These are phyloP conservation scores for Drosophila flavopinicola DNA, from an alignment of 2,888 invertebrate species.

Conservation along the genomic window DNA sequence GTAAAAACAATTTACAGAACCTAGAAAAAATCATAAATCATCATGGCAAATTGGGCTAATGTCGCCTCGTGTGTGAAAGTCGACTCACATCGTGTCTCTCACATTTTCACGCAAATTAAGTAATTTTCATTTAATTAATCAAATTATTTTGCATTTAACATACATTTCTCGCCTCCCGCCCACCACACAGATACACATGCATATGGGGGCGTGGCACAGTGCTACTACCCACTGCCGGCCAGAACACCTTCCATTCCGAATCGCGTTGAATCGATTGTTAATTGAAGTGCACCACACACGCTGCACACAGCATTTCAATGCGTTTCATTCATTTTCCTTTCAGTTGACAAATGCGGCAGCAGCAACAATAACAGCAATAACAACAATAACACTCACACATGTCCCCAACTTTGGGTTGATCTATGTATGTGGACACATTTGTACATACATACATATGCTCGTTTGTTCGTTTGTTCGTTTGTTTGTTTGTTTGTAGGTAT, in stretches of 20 bases:
- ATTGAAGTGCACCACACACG: constrained; percentile 41
- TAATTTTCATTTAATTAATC: constrained; percentile 68
- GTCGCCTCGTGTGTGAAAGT: constrained; percentile 72
- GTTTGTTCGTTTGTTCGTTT: constrained; percentile 38
- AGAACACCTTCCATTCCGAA: constrained; percentile 20
- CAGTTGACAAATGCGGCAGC: constrained; percentile 77
- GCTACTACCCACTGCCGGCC: background rate
- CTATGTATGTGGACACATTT: constrained; percentile 40
- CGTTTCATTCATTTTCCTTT: constrained; percentile 76
- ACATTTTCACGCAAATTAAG: constrained; percentile 56
- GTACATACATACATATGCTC: constrained; percentile 29
- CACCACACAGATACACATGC: too few species aligned
- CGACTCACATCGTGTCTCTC: constrained; percentile 29
- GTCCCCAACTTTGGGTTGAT: constrained; percentile 32
- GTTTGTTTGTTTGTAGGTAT: constrained; percentile 45
- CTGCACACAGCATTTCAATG: constrained; percentile 50
- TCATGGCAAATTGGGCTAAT: constrained; percentile 73
- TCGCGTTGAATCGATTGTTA: constrained; percentile 35
- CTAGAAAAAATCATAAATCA: constrained; percentile 76
- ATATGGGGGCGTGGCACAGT: constrained; percentile 23
- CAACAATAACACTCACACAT: constrained; percentile 34
- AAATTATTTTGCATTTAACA: constrained; percentile 67
- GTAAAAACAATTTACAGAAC: constrained; percentile 74
- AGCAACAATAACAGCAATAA: constrained; percentile 15
- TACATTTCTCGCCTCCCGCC: constrained; percentile 27